These are phyloP conservation scores for Akabosia matsudoensis DNA, from an alignment of 1,140 invertebrate genomes.

Conservation along the genomic window DNA sequence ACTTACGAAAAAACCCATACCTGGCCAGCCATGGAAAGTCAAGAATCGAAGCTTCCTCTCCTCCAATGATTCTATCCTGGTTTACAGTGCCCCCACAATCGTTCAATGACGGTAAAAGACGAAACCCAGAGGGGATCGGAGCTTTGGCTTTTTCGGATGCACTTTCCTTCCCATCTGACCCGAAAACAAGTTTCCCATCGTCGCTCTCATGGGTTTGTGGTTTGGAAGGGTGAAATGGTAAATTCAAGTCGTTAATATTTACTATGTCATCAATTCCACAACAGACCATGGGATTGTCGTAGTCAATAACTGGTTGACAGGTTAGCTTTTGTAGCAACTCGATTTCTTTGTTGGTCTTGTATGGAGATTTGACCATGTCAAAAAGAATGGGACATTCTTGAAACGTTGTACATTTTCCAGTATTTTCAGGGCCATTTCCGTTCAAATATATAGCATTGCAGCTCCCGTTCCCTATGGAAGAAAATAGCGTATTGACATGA, in stretches of 20 bases:
- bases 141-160: background rate
- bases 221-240: background rate
- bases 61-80: constrained; percentile 38
- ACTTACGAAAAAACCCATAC: constrained; percentile 43
- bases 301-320: background rate
- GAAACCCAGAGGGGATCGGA: constrained; percentile 33
- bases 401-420: constrained; percentile 1
- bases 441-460: constrained; percentile 5
- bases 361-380: constrained; percentile 7
- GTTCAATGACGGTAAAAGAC: constrained; percentile 35
- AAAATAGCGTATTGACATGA: too few species aligned
- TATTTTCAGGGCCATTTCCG: background rate
- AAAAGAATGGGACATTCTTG: constrained; percentile 10
- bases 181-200: constrained; percentile 8
- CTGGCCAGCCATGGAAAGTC: constrained; percentile 41
- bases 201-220: background rate
- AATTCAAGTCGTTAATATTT: background rate
- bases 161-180: background rate
- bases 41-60: constrained; percentile 31
- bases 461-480: too few species aligned
- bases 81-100: constrained; percentile 30
- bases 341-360: background rate
- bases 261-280: background rate
- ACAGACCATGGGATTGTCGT: constrained; percentile 4
- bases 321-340: background rate